Conservation (phyloP, 2,888 invertebrate species). For the Antheraea yamamai region DNA sequence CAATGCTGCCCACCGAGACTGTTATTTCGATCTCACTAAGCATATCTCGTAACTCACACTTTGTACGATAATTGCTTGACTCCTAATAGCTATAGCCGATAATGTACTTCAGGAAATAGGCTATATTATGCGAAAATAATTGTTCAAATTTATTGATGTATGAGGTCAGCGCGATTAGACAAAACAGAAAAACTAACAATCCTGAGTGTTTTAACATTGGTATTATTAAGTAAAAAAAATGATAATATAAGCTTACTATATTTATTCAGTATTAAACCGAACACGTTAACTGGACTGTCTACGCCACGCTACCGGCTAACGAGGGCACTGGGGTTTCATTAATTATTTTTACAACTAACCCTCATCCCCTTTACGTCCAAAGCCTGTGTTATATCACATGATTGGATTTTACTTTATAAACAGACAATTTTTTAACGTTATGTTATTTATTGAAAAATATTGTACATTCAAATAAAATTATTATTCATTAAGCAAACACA, state of each 20-base stretch:
- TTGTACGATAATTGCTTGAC: no score
- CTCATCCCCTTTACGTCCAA: background rate
- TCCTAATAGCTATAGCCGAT: no score
- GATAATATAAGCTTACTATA: background rate
- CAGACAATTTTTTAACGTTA: background rate
- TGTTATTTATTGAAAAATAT: background rate
- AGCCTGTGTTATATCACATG: background rate
- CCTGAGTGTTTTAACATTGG: no score
- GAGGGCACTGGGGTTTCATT: constrained; percentile 13
- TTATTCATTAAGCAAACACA: no score
- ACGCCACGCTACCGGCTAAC: constrained; percentile 1
- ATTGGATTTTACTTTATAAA: background rate
- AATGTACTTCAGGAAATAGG: no score
- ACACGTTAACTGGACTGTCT: constrained; percentile 8
- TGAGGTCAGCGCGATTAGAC: no score
- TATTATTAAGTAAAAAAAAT: background rate
- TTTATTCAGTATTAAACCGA: constrained; percentile 2
- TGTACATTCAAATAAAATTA: background rate
- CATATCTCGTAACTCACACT: no score
- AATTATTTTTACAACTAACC: constrained; percentile 15
- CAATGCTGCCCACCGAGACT: no score
- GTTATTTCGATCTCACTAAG: no score
- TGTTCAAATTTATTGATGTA: no score
- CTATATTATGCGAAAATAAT: no score
- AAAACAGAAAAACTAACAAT: no score